A percentile compares a stretch with the other conserved stretches of the same genome.
Evolutionary conservation across 2,113 vertebrate genomes (phyloP).

Genomic region (Heterocephalus glaber): DNA sequence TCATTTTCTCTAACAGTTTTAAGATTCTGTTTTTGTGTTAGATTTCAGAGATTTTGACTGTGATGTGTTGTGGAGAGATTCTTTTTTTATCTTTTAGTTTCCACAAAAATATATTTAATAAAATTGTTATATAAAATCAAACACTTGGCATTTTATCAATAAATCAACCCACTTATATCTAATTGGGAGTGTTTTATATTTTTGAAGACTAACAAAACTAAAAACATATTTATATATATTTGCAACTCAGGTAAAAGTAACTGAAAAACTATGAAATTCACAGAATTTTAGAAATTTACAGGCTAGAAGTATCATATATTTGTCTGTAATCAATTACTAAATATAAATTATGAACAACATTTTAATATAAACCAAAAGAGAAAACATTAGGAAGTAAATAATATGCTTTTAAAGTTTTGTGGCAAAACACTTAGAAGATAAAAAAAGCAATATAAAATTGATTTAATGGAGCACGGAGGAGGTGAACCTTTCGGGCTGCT

Average conservation of each 20-base stretch:
- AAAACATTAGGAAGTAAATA: neutral
- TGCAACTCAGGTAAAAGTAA: constrained; percentile 65
- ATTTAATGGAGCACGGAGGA: no score
- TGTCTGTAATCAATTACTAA: constrained; percentile 74
- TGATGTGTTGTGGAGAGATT: neutral
- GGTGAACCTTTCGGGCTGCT: no score
- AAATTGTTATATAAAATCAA: constrained; percentile 75
- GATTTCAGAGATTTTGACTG: neutral
- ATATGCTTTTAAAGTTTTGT: constrained; percentile 53
- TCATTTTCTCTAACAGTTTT: neutral
- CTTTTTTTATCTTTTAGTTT: constrained; percentile 47
- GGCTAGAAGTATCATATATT: constrained; percentile 60
- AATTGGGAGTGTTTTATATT: constrained; percentile 64
- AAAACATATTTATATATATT: constrained; percentile 74
- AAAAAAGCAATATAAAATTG: constrained; percentile 60
- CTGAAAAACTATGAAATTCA: constrained; percentile 78
- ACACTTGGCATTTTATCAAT: constrained; percentile 70
- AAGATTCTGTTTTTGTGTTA: neutral
- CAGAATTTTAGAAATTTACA: constrained; percentile 79
- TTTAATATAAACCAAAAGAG: constrained; percentile 71
- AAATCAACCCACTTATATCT: constrained; percentile 52
- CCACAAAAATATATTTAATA: constrained; percentile 82
- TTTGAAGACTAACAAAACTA: constrained; percentile 52
- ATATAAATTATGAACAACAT: constrained; percentile 77
- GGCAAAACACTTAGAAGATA: constrained; percentile 46